Base-by-base conservation (phyloP, 2,888 invertebrate genomes). In the Acronicta alni region DNA sequence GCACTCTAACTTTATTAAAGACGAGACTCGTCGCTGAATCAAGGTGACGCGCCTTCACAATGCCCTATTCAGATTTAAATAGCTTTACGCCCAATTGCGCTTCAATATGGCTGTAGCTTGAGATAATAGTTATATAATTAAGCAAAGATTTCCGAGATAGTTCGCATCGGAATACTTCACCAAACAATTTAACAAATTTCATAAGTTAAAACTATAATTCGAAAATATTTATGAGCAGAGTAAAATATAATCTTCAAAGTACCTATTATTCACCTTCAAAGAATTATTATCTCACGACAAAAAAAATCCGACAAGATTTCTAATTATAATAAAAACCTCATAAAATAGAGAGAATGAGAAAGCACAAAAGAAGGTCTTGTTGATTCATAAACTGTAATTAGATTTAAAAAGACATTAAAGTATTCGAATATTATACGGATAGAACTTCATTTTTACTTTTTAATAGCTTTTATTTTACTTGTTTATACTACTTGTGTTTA, bases 1-100 rank as follows among this genome's bases (percentile, higher is more conserved):
- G 83, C 88, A 86, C 88, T 89, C 89, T 92, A 92, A 93, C 91
- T 92, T 90, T 91, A 93, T 91, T 92, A 93, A 89, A 87, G 84
- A 87, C 81, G 85, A 88, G 83, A 85, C 89, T 87, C 85, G 81
- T 81, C 86, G 83, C 87, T 85, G 90, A 91, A 90, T 89, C 89
- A 93, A 93, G 93, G 92, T 93, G 92, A 90, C 91, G 92, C 88
- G 89, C 88, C 86, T 88, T 88, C 87, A 94, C 93, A 94, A 94
- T 92, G 85, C 90, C 85, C 93, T 90, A 93, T 94, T 93, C 93
- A 93, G 86, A 93, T 93, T 92, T 92, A 93, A 93, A 93, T 94
- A 93, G 93, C 93, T 93, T 93, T 89, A 92, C 93, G 90, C 93
- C 89, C 93, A 93, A 94, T 94, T 94, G 91, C 92, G 81, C 88